Evolutionary conservation across 2,888 invertebrate species (phyloP).

Genomic region (Molanna angustata): DNA sequence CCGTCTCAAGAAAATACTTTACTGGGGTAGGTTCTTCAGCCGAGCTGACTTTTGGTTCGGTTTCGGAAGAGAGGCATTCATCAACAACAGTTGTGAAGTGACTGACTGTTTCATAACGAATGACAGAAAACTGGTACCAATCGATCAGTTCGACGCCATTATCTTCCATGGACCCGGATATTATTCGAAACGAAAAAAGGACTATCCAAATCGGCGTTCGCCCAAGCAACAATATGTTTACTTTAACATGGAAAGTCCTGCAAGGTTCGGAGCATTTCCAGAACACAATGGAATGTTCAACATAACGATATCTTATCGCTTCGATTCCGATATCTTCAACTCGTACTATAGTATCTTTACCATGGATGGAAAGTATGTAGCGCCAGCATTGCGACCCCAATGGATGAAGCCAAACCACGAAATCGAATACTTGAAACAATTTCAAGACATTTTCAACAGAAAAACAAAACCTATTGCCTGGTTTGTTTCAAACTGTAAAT

Average conservation of each 20-base stretch:
- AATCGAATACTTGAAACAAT: not conserved
- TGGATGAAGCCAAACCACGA: constrained; percentile 35
- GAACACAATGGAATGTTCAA: constrained; percentile 50
- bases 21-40: constrained; percentile 40
- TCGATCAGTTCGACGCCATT: constrained; percentile 50
- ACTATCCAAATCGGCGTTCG: constrained; percentile 41
- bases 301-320: constrained; percentile 55
- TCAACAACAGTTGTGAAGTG: constrained; percentile 39
- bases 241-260: constrained; percentile 47
- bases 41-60: constrained; percentile 43
- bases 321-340: constrained; percentile 51
- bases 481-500: constrained; percentile 55
- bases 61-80: constrained; percentile 41
- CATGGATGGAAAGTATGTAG: constrained; percentile 36
- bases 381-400: constrained; percentile 36
- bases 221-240: constrained; percentile 50
- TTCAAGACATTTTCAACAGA: constrained; percentile 14
- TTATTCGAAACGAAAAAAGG: constrained; percentile 37
- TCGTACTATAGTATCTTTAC: constrained; percentile 43
- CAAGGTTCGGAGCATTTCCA: constrained; percentile 32
- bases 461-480: constrained; percentile 55
- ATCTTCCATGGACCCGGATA: constrained; percentile 50
- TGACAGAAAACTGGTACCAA: constrained; percentile 38
- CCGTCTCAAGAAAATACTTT: constrained; percentile 15
- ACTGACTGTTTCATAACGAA: constrained; percentile 49